phyloP scores from a whole-genome alignment of 92 coral and sea anemone species.

The Anthopleura xanthogrammica region DNA sequence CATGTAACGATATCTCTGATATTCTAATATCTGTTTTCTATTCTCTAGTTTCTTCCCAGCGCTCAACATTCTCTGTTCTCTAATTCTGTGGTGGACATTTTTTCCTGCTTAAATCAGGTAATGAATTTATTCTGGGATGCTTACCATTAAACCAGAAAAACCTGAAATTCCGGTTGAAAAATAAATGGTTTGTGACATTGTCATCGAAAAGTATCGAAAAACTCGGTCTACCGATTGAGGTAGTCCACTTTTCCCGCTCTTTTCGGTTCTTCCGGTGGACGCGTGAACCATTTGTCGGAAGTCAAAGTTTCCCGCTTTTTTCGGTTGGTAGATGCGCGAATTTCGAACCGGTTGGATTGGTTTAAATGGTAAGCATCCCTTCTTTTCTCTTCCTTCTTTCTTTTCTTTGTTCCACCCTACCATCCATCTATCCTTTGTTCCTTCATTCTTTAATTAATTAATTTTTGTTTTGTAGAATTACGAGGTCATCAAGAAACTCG shows the following conservation, averaged over 20 bases:
- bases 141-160: no score
- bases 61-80: slow-evolving; percentile 87
- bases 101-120: slow-evolving; percentile 94
- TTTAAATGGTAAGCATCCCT: background rate
- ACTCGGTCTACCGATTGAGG: no score
- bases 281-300: no score
- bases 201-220: no score
- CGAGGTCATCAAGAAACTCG: slow-evolving; percentile 84
- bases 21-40: background rate
- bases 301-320: no score
- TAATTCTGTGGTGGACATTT: slow-evolving; percentile 95
- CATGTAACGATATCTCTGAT: background rate
- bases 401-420: background rate
- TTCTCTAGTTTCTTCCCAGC: slow-evolving; percentile 74
- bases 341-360: no score
- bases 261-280: no score
- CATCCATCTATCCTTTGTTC: background rate
- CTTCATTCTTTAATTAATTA: background rate
- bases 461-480: slow-evolving; percentile 62
- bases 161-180: no score
- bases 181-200: no score
- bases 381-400: background rate
- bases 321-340: no score
- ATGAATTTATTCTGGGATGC: no score
- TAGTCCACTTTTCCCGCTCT: no score